Base-by-base conservation (phyloP, 2,888 invertebrate genomes). In the Andricus curvator region DNA sequence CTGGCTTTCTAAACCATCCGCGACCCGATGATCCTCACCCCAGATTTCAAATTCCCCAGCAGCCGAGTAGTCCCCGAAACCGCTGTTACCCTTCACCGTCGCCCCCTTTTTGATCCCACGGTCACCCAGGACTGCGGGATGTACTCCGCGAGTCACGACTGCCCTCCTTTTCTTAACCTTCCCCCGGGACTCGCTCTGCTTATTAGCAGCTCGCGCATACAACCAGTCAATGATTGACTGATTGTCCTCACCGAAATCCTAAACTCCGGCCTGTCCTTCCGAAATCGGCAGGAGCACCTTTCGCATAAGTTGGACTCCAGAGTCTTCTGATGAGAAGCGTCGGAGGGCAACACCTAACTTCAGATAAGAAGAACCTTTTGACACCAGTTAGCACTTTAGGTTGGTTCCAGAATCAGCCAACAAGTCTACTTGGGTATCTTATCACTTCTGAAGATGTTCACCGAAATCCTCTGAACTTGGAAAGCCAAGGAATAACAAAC, bases 31-130 rank as follows among this genome's bases (percentile, higher is more conserved):
- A 80, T 92, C 92, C 85, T 93, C 92, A 81, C 91, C 92, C 92
- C 92, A 92, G 86, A 93, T 91, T 82, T 92, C 92, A 85, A 93
- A 91, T 87, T 92, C 92, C 80, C 92, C 92, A 83, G 92, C 92
- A 86, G 92, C 92, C 87, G 92, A 92, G 84, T 92, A 92, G 83
- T 93, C 92, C 84, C 91, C 92, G 87, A 91, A 92, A 84, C 91
- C 90, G 87, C 92, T 90, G 90, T 90, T 92, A 85, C 91, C 92
- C 92, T 92, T 92, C 92, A 92, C 91, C 89, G 91, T 91, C 89
- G 88, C 89, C 86, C 88, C 86, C 29, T 74, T 84, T 88, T 81
- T 85, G 56, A 78, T 85, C 70, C 70, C 78, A 82, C 85, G 78
- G 77, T 85, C 85, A 70, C 83, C 84, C 44, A 78, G 56, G 65